phyloP scores from a whole-genome alignment of 2,888 invertebrate species.

The Nomada goodeniana region DNA sequence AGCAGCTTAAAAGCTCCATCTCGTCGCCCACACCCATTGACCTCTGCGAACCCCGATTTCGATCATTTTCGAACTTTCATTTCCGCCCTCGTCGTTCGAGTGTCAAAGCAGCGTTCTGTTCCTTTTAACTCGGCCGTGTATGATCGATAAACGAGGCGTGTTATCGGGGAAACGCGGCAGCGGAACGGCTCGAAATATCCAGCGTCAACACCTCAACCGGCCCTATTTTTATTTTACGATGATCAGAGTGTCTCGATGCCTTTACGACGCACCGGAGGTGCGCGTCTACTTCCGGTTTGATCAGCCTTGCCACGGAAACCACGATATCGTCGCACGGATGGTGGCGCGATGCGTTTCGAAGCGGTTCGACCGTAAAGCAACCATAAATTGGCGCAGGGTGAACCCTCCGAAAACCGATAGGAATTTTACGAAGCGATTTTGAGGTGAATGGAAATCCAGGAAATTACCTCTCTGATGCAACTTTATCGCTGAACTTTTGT shows the following conservation, averaged over 20 bases:
- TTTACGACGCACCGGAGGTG: background rate
- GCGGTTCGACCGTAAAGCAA: constrained; percentile 29
- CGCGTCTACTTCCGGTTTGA: background rate
- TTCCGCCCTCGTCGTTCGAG: background rate
- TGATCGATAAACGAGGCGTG: constrained; percentile 28
- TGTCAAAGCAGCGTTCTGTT: background rate
- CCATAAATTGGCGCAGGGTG: constrained; percentile 24
- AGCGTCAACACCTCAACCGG: constrained; percentile 1
- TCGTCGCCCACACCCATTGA: no score
- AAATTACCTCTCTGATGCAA: background rate
- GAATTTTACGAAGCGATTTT: constrained; percentile 2
- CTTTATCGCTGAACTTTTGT: background rate
- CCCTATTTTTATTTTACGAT: constrained; percentile 28
- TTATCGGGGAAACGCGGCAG: constrained; percentile 6
- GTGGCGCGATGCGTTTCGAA: constrained; percentile 6
- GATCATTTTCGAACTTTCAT: constrained; percentile 9
- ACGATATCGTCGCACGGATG: background rate
- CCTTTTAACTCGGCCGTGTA: background rate
- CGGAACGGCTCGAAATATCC: constrained; percentile 10
- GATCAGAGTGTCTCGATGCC: background rate
- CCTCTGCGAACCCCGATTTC: background rate
- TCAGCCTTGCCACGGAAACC: background rate
- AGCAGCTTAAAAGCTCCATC: no score
- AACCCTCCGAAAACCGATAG: background rate
- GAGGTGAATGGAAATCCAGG: background rate